Percentiles rank a stretch among this genome's conserved stretches.
Conservation (phyloP, 2,888 invertebrate species). For the Apodemia zela region DNA sequence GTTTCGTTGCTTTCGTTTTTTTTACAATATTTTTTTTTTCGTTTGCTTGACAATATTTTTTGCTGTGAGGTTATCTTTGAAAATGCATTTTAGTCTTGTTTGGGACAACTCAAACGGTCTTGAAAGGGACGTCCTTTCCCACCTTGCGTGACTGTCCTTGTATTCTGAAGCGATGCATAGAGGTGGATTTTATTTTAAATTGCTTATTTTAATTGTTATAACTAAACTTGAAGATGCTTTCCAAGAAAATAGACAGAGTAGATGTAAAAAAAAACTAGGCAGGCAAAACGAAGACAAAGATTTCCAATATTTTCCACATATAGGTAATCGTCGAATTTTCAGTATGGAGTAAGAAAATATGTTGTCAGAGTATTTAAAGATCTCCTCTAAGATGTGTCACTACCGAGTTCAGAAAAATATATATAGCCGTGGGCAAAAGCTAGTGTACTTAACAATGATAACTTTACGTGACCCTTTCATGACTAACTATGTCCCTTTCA, state of each 20-base stretch:
- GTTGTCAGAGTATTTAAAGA: not conserved
- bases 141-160: not conserved
- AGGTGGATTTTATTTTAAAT: no score
- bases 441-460: no score
- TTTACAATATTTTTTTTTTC: no score
- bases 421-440: not conserved
- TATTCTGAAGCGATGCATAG: no score
- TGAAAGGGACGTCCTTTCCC: constrained; percentile 1
- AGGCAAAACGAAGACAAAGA: not conserved
- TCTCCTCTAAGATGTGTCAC: not conserved
- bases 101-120: constrained; percentile 4
- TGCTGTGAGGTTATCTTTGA: not conserved
- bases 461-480: no score
- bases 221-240: no score
- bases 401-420: not conserved
- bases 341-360: constrained; percentile 1
- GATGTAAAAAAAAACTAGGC: not conserved
- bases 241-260: not conserved
- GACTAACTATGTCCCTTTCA: no score
- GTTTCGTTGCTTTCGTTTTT: not conserved
- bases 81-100: constrained; percentile 5
- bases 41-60: constrained; percentile 7
- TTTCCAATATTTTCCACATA: not conserved
- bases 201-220: no score
- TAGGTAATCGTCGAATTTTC: constrained; percentile 4